Conservation (phyloP, 2,888 invertebrate genomes). For the Hybos culiciformis region DNA sequence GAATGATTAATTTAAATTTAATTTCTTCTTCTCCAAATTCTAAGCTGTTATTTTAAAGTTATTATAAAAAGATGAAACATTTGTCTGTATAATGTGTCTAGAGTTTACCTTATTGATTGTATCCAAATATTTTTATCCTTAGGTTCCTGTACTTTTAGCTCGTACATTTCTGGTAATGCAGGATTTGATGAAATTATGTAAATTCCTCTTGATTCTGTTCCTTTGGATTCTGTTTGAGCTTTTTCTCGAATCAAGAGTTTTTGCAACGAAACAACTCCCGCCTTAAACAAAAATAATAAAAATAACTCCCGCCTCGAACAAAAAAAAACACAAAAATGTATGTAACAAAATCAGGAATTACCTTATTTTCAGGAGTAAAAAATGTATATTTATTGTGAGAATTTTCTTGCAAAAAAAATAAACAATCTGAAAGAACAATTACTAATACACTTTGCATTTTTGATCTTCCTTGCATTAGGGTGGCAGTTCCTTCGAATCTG, state of each 20-base stretch:
- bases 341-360: slow-evolving; percentile 25
- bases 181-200: slow-evolving; percentile 89
- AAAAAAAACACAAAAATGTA: slow-evolving; percentile 2
- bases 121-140: slow-evolving; percentile 88
- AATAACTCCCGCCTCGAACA: no score
- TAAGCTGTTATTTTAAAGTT: background rate
- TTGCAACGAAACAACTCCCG: slow-evolving; percentile 83
- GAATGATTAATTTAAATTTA: background rate
- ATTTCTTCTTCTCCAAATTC: background rate
- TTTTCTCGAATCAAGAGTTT: slow-evolving; percentile 87
- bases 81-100: background rate
- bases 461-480: slow-evolving; percentile 78
- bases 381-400: slow-evolving; percentile 81
- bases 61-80: background rate
- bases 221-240: slow-evolving; percentile 76
- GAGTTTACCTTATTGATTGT: slow-evolving; percentile 55
- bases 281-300: slow-evolving; percentile 38
- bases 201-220: slow-evolving; percentile 73
- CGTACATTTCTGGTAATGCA: slow-evolving; percentile 91
- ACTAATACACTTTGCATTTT: slow-evolving; percentile 81
- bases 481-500: slow-evolving; percentile 77
- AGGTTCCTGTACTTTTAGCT: slow-evolving; percentile 73
- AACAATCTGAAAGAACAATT: slow-evolving; percentile 79
- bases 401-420: slow-evolving; percentile 83
- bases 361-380: slow-evolving; percentile 88